phyloP scores from a whole-genome alignment of 2,888 invertebrate species.

The Mesorhabditis spiculigera region DNA sequence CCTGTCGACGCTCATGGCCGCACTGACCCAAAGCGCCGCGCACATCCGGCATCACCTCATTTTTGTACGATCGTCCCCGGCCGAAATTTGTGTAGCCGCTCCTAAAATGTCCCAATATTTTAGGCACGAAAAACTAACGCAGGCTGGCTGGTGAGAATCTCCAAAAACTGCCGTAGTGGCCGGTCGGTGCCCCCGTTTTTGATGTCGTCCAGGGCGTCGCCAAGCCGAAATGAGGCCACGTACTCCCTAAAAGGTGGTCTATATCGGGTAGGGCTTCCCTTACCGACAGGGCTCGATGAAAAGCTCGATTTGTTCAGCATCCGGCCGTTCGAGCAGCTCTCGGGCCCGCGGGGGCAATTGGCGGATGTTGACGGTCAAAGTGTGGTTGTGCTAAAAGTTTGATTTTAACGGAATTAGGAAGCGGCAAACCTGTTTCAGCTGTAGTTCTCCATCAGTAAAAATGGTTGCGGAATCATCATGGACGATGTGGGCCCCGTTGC shows the following conservation, averaged over 20 bases:
- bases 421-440: not conserved
- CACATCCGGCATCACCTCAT: not conserved
- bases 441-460: not conserved
- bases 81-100: not conserved
- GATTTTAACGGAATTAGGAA: not conserved
- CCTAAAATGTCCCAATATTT: not conserved
- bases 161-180: not conserved
- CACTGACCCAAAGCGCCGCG: not conserved
- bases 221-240: not conserved
- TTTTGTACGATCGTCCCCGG: not conserved
- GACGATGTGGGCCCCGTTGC: not conserved
- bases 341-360: conserved; percentile 1
- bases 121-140: not conserved
- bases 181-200: not conserved
- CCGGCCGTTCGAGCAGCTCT: not conserved
- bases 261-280: not conserved
- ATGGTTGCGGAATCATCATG: not conserved
- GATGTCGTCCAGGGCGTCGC: conserved; percentile 2
- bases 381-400: not conserved
- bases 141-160: not conserved
- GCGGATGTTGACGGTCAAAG: not conserved
- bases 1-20: not conserved
- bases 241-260: not conserved
- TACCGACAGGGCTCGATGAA: not conserved
- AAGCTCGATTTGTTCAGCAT: not conserved